Evolutionary conservation across 2,113 vertebrate species (phyloP).

Genomic region (Sisor rabdophorus): DNA sequence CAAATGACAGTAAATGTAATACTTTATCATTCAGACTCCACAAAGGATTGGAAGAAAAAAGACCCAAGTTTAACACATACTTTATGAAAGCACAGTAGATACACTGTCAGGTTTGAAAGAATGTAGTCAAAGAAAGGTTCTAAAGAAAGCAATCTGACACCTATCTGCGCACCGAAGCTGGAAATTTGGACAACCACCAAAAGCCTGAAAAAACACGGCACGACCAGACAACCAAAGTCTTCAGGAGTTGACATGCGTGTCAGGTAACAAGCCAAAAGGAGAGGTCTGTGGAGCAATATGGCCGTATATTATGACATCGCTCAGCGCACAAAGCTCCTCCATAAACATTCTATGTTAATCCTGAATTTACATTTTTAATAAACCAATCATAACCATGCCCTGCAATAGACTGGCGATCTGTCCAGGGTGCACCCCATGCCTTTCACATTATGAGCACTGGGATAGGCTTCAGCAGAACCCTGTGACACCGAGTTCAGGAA

Average conservation of each 20-base stretch:
- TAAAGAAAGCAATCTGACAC: slow-evolving; percentile 17
- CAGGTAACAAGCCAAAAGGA: neutral
- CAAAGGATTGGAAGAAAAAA: neutral
- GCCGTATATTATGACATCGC: neutral
- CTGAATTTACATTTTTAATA: no score
- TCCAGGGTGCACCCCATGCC: no score
- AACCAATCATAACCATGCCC: no score
- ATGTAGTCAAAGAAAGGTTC: slow-evolving; percentile 1
- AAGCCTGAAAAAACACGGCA: neutral
- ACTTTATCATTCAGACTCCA: neutral
- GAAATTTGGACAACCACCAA: slow-evolving; percentile 19
- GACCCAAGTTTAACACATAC: neutral
- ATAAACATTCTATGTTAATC: no score
- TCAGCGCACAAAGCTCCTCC: no score
- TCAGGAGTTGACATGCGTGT: neutral
- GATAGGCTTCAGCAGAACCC: no score
- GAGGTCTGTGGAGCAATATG: neutral
- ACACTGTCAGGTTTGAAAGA: neutral
- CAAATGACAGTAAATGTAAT: neutral
- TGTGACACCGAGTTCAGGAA: no score
- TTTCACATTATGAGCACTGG: no score
- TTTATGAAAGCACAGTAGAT: neutral
- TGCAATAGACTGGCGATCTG: no score
- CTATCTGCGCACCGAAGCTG: slow-evolving; percentile 4
- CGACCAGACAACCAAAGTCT: neutral